Evolutionary conservation across 2,113 vertebrate species (phyloP).

Genomic region (Dolichotis patagonum): DNA sequence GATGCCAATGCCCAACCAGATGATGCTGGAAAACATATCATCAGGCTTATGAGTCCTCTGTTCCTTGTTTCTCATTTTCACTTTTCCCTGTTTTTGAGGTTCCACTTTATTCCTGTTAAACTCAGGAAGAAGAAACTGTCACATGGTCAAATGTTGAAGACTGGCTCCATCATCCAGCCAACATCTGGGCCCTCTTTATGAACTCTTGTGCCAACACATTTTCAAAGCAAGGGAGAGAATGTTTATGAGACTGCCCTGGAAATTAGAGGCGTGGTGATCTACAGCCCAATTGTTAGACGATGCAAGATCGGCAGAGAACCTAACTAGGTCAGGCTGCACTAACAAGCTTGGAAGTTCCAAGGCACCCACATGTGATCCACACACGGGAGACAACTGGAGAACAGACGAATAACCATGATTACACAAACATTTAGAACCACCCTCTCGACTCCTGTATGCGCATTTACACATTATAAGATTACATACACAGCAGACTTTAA

Average conservation of each 20-base stretch:
- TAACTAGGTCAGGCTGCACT: constrained; percentile 81
- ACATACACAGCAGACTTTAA: constrained; percentile 66
- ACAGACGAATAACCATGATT: constrained; percentile 41
- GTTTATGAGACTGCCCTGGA: constrained; percentile 48
- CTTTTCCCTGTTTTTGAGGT: background rate
- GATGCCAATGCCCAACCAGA: background rate
- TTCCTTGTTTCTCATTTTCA: background rate
- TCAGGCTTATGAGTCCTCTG: background rate
- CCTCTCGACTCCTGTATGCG: background rate
- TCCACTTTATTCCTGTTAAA: background rate
- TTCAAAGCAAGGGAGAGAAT: constrained; percentile 55
- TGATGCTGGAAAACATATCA: background rate
- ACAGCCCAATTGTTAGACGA: constrained; percentile 46
- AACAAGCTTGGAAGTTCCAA: constrained; percentile 19
- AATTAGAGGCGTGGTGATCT: constrained; percentile 55
- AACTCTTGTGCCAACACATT: background rate
- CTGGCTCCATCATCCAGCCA: background rate
- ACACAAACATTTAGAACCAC: background rate
- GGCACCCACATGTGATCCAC: constrained; percentile 58
- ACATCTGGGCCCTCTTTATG: background rate
- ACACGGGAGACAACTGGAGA: background rate
- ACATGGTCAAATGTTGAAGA: background rate
- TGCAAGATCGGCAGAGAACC: constrained; percentile 40
- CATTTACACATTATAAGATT: constrained; percentile 25
- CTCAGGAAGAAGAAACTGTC: constrained; percentile 21